Percentiles rank a stretch among this genome's conserved stretches.
These are phyloP conservation scores for Prunella strophiata DNA, from an alignment of 2,797 vertebrate species.

Conservation along the genomic window DNA sequence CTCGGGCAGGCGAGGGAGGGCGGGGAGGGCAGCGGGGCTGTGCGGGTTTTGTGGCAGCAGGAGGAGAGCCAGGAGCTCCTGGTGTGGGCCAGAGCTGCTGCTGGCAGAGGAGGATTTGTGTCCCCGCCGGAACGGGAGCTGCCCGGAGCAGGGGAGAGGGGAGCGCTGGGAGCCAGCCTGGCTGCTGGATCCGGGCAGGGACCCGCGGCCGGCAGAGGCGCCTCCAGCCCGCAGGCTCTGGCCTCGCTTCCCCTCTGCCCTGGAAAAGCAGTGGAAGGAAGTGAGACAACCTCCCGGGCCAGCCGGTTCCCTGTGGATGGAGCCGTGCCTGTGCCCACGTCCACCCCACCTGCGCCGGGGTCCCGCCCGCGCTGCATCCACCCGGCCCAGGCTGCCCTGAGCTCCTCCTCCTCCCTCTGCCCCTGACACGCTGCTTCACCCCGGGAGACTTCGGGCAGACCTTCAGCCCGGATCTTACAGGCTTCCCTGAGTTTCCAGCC, in stretches of 20 bases:
- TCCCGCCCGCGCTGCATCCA: fast-evolving
- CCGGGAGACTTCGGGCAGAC: fast-evolving
- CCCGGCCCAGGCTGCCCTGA: not conserved
- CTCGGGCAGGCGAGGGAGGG: fast-evolving
- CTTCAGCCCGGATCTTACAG: not conserved
- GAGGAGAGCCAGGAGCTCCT: not conserved
- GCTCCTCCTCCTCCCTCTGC: not conserved
- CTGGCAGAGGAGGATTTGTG: not conserved
- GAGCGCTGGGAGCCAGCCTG: not conserved
- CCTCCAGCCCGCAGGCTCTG: not conserved
- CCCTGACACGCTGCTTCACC: not conserved
- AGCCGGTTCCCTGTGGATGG: not conserved
- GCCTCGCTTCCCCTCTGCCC: conserved; percentile 12
- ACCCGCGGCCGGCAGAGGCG: not conserved
- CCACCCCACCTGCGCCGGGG: not conserved
- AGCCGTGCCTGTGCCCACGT: not conserved
- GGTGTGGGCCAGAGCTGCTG: not conserved
- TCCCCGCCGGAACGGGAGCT: fast-evolving
- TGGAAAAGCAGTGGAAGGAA: conserved; percentile 41
- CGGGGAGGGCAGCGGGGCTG: not conserved
- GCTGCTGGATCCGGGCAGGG: not conserved
- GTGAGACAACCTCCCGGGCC: not conserved
- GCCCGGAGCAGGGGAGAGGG: not conserved
- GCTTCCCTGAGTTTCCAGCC: not conserved
- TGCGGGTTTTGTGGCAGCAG: not conserved